A percentile compares a stretch with the other conserved stretches of the same genome.
These are phyloP conservation scores for Passerina amoena DNA, from an alignment of 2,113 vertebrate genomes.

Conservation along the genomic window DNA sequence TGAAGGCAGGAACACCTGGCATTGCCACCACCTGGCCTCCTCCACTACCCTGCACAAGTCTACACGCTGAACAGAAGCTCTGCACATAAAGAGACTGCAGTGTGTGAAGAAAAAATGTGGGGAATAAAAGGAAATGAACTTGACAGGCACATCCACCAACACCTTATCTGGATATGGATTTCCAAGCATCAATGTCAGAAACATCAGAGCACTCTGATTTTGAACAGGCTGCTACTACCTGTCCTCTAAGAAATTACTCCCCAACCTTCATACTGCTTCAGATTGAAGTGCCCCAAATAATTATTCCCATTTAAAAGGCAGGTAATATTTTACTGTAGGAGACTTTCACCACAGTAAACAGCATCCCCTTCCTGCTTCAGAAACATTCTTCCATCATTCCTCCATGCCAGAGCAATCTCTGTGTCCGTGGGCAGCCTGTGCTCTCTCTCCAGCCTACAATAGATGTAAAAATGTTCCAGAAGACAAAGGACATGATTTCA, in stretches of 20 bases:
- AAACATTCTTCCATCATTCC: neutral
- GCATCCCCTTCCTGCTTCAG: neutral
- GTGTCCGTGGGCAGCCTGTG: accelerated
- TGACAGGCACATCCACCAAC: accelerated
- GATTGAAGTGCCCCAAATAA: neutral
- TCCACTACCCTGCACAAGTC: neutral
- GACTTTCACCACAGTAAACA: neutral
- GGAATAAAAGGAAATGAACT: neutral
- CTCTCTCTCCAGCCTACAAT: neutral
- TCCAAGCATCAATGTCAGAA: neutral
- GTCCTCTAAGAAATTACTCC: neutral
- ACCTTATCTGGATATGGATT: neutral
- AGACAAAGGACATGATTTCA: neutral
- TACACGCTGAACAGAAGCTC: neutral
- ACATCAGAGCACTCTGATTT: neutral
- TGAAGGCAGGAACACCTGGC: neutral
- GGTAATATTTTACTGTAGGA: neutral
- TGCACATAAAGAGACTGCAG: neutral
- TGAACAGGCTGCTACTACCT: neutral
- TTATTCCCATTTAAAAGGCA: neutral
- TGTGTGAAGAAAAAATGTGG: neutral
- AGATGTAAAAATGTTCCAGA: neutral
- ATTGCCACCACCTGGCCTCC: neutral
- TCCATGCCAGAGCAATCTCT: neutral
- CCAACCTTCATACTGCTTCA: neutral